A percentile compares a stretch with the other conserved stretches of the same genome.
phyloP scores from a whole-genome alignment of 1,140 invertebrate species.

The Drosophila watanabei region DNA sequence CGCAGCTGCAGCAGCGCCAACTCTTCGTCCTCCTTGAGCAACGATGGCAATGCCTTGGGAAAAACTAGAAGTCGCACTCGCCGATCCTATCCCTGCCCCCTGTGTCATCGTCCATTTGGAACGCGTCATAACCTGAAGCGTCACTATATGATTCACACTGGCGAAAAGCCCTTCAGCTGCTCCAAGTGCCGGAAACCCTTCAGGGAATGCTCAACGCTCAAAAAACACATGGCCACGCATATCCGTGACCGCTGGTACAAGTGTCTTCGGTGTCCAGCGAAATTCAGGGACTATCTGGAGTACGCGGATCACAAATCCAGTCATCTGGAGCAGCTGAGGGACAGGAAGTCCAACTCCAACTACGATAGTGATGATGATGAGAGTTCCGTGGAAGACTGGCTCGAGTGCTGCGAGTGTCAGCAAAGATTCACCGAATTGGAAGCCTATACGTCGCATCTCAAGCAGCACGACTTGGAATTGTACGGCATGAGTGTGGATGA shows the following conservation, averaged over 20 bases:
- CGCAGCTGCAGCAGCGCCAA: slow-evolving; percentile 69
- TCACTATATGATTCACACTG: slow-evolving; percentile 84
- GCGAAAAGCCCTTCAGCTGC: slow-evolving; percentile 82
- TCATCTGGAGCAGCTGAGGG: slow-evolving; percentile 34
- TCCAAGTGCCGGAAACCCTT: slow-evolving; percentile 79
- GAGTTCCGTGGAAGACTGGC: slow-evolving; percentile 68
- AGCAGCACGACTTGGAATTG: slow-evolving; percentile 69
- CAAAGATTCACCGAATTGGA: slow-evolving; percentile 72
- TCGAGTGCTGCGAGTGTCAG: slow-evolving; percentile 80
- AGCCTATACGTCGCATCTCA: slow-evolving; percentile 73
- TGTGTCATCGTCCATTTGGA: slow-evolving; percentile 81
- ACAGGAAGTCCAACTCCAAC: slow-evolving; percentile 14
- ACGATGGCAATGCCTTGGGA: slow-evolving; percentile 34
- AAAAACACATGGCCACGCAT: slow-evolving; percentile 83
- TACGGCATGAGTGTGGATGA: slow-evolving; percentile 70
- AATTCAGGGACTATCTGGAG: slow-evolving; percentile 74
- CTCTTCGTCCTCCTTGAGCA: slow-evolving; percentile 71
- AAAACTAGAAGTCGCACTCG: slow-evolving; percentile 35
- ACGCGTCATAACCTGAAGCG: slow-evolving; percentile 83
- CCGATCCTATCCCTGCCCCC: slow-evolving; percentile 66
- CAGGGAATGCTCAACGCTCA: slow-evolving; percentile 78
- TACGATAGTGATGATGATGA: slow-evolving; percentile 67
- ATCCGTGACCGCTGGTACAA: slow-evolving; percentile 79
- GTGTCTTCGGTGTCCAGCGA: slow-evolving; percentile 66
- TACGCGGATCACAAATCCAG: slow-evolving; percentile 70